These are phyloP conservation scores for Melanotus villosus DNA, from an alignment of 2,888 invertebrate species.

Conservation along the genomic window DNA sequence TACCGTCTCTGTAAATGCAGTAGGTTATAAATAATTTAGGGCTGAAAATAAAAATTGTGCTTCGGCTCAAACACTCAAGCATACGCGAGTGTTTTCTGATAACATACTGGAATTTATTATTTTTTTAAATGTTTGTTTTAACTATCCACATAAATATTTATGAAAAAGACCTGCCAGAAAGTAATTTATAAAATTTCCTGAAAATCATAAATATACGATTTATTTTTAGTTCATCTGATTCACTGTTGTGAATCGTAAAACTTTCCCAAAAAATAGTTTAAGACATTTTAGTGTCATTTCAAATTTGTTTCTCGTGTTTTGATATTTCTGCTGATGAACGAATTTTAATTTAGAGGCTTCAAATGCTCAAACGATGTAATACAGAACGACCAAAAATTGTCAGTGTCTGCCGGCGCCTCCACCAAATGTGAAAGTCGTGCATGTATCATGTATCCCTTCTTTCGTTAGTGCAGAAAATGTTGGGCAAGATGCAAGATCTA, in stretches of 20 bases:
- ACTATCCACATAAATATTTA: constrained; percentile 11
- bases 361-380: too few species aligned
- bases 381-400: too few species aligned
- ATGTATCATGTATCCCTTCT: too few species aligned
- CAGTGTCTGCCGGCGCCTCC: too few species aligned
- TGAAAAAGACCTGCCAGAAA: constrained; percentile 6
- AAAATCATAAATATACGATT: not conserved
- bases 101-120: constrained; percentile 14
- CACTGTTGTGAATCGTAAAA: not conserved
- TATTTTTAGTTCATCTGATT: not conserved
- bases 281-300: not conserved
- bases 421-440: too few species aligned
- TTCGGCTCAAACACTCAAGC: not conserved
- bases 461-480: too few species aligned
- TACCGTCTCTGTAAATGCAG: not conserved
- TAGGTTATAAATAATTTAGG: constrained; percentile 4
- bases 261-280: not conserved
- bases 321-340: too few species aligned
- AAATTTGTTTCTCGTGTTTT: too few species aligned
- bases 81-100: not conserved
- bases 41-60: constrained; percentile 16
- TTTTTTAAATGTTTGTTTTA: constrained; percentile 4
- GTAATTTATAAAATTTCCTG: constrained; percentile 11
- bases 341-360: too few species aligned
- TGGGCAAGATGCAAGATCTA: too few species aligned